Percentiles rank a stretch among this genome's conserved stretches.
Conservation (phyloP, 2,888 invertebrate genomes). For the Tolmerus cingulatus region DNA sequence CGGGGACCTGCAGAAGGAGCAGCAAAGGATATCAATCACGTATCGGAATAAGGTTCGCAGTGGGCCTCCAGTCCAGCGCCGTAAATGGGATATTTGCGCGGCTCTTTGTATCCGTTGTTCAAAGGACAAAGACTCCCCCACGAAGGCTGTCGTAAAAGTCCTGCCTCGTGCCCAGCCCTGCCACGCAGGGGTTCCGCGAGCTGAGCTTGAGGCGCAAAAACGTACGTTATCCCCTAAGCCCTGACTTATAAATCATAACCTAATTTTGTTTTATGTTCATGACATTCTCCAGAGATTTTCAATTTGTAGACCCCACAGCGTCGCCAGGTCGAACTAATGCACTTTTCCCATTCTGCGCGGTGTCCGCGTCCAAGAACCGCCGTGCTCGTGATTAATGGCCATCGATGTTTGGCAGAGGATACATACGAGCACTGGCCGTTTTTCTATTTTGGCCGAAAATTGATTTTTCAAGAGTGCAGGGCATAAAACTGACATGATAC, state of each 20-base stretch:
- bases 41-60: neutral
- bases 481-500: slow-evolving; percentile 44
- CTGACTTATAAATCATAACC: slow-evolving; percentile 52
- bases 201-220: slow-evolving; percentile 11
- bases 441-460: slow-evolving; percentile 44
- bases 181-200: neutral
- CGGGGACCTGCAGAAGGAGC: neutral
- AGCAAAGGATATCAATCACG: neutral
- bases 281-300: slow-evolving; percentile 52
- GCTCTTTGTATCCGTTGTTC: neutral
- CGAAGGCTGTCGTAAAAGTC: neutral
- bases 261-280: slow-evolving; percentile 54
- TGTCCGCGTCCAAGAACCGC: slow-evolving; percentile 4
- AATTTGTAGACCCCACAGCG: slow-evolving; percentile 41
- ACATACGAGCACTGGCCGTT: slow-evolving; percentile 25
- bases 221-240: neutral
- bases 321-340: slow-evolving; percentile 14
- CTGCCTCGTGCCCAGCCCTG: neutral
- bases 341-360: neutral
- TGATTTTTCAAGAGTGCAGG: slow-evolving; percentile 45
- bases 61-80: neutral
- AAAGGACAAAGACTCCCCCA: neutral
- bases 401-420: slow-evolving; percentile 46
- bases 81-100: slow-evolving; percentile 1
- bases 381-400: slow-evolving; percentile 48